Conservation (phyloP, 2,888 invertebrate genomes). For the Orthosia cruda region DNA sequence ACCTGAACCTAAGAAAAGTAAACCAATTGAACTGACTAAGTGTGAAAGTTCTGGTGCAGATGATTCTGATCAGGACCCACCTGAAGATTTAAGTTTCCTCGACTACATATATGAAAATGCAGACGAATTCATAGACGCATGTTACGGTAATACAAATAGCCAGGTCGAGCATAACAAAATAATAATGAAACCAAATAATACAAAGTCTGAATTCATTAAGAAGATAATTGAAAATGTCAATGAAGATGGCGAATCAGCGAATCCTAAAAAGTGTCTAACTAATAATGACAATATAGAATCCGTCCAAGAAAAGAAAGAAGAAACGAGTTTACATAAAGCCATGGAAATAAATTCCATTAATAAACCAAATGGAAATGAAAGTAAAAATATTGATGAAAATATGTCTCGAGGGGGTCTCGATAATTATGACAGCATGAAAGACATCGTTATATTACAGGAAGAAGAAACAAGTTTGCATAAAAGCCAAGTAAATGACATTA, state of each 20-base stretch:
- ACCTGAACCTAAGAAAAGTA: conserved; percentile 65
- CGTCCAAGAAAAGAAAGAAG: neutral
- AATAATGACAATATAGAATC: neutral
- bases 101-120: conserved; percentile 76
- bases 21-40: conserved; percentile 77
- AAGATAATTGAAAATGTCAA: neutral
- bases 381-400: neutral
- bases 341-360: neutral
- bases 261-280: neutral
- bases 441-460: neutral
- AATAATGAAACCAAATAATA: neutral
- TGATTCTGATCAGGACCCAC: conserved; percentile 60
- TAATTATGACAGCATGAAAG: neutral
- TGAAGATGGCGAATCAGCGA: neutral
- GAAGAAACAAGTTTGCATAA: neutral
- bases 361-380: neutral
- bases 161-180: conserved; percentile 5
- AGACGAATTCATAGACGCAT: conserved; percentile 84
- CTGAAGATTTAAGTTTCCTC: conserved; percentile 81
- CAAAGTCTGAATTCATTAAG: neutral
- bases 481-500: neutral
- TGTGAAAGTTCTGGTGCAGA: conserved; percentile 59
- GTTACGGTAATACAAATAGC: neutral
- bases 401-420: neutral
- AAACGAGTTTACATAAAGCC: neutral